Conservation (phyloP, 1,140 invertebrate genomes). For the Bombus sibiricus region DNA sequence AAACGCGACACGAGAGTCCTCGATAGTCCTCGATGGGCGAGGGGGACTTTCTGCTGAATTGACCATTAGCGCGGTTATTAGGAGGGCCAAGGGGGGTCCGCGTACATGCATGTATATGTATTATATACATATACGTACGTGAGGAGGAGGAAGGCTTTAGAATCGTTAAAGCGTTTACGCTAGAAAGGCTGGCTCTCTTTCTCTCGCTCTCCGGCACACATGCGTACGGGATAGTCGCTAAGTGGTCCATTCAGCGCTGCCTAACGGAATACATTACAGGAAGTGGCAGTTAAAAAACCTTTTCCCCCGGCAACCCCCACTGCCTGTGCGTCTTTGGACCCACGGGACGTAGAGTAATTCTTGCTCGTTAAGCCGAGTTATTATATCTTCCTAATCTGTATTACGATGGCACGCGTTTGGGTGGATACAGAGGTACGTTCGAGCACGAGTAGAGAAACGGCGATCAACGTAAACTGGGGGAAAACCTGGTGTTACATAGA, state of each 20-base stretch:
- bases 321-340: conserved; percentile 1
- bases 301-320: conserved; percentile 26
- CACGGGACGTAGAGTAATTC: conserved; percentile 51
- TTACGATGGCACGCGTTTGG: conserved; percentile 35
- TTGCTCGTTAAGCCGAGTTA: conserved; percentile 37
- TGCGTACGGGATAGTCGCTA: conserved; percentile 63
- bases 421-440: too few relatives aligned
- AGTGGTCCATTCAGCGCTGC: conserved; percentile 73
- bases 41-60: conserved; percentile 54
- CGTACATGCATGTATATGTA: neutral
- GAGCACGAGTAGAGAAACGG: neutral
- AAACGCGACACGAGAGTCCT: conserved; percentile 29
- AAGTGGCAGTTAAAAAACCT: conserved; percentile 75
- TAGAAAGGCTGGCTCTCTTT: conserved; percentile 29
- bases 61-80: conserved; percentile 62
- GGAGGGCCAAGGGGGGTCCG: neutral
- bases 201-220: neutral
- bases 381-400: conserved; percentile 28
- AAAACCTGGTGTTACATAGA: neutral
- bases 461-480: neutral
- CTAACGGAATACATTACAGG: conserved; percentile 77
- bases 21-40: conserved; percentile 22
- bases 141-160: conserved; percentile 35
- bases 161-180: conserved; percentile 62
- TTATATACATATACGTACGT: neutral